Evolutionary conservation across 2,797 vertebrate genomes (phyloP).

Genomic region (Cheirogaleus major): DNA sequence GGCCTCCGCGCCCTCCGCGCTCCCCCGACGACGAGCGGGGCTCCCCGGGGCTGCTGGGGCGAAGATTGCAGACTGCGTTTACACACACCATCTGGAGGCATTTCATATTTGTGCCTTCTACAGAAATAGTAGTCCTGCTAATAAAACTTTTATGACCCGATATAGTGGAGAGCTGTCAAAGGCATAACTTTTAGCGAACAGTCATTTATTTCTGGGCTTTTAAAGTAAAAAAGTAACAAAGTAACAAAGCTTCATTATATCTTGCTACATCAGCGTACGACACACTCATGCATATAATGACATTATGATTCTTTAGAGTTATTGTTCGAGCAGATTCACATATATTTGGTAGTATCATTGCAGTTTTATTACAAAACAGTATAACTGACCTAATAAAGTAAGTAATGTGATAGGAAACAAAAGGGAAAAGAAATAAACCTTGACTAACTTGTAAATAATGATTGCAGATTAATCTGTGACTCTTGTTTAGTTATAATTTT

Average conservation of each 20-base stretch:
- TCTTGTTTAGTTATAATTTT: not conserved
- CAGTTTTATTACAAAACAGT: constrained; percentile 42
- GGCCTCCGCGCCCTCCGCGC: not conserved
- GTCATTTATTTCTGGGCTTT: constrained; percentile 56
- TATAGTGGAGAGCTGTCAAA: constrained; percentile 76
- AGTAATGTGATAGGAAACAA: not conserved
- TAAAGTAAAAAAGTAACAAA: constrained; percentile 80
- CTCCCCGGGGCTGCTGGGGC: constrained; percentile 67
- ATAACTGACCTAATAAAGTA: constrained; percentile 35
- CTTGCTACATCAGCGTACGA: constrained; percentile 52
- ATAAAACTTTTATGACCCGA: constrained; percentile 81
- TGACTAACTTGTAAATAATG: not conserved
- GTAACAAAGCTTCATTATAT: constrained; percentile 61
- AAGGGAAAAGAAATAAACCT: not conserved
- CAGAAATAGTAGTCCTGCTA: constrained; percentile 73
- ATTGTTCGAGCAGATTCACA: constrained; percentile 60
- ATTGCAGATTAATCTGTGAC: not conserved
- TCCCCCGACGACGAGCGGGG: too few relatives aligned
- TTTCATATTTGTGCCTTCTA: constrained; percentile 72
- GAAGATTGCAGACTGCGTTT: constrained; percentile 73
- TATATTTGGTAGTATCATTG: not conserved
- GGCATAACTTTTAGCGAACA: constrained; percentile 31
- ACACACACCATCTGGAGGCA: constrained; percentile 73
- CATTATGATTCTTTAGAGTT: constrained; percentile 41
- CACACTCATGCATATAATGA: not conserved